Evolutionary conservation across 1,140 invertebrate species (phyloP).

Genomic region (Antheraea mylitta): DNA sequence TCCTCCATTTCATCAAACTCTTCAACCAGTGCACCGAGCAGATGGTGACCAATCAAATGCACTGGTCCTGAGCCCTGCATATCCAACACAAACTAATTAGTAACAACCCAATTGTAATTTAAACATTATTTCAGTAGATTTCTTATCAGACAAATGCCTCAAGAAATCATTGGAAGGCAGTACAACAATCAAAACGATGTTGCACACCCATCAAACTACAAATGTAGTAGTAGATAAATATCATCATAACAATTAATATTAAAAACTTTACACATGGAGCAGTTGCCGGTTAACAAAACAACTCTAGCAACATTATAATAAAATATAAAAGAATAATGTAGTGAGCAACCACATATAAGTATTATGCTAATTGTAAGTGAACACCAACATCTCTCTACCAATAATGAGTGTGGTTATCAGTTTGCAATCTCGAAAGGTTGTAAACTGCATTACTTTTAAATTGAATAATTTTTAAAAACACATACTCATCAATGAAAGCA

Average conservation of each 20-base stretch:
- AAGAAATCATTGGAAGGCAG: slow-evolving; percentile 47
- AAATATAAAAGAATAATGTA: no score
- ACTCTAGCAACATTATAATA: no score
- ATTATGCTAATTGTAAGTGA: no score
- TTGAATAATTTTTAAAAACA: no score
- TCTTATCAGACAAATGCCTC: slow-evolving; percentile 75
- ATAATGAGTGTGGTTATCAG: no score
- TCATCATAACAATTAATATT: slow-evolving; percentile 45
- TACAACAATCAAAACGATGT: slow-evolving; percentile 58
- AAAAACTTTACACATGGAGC: no score
- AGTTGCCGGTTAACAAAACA: background rate
- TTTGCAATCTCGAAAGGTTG: background rate
- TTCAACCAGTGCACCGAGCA: slow-evolving; percentile 86
- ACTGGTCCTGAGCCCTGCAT: slow-evolving; percentile 84
- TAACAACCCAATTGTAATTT: background rate
- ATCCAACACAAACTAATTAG: slow-evolving; percentile 2
- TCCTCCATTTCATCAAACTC: slow-evolving; percentile 89
- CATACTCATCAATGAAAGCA: no score
- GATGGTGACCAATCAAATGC: slow-evolving; percentile 90
- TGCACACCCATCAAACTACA: slow-evolving; percentile 51
- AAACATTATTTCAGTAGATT: background rate
- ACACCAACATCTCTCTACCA: no score
- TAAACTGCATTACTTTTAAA: background rate
- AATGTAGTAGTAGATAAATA: slow-evolving; percentile 43
- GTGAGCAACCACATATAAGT: no score